Percentiles rank a stretch among this genome's conserved stretches.
Conservation (phyloP, 1,140 invertebrate species). For the Formica exsecta region DNA sequence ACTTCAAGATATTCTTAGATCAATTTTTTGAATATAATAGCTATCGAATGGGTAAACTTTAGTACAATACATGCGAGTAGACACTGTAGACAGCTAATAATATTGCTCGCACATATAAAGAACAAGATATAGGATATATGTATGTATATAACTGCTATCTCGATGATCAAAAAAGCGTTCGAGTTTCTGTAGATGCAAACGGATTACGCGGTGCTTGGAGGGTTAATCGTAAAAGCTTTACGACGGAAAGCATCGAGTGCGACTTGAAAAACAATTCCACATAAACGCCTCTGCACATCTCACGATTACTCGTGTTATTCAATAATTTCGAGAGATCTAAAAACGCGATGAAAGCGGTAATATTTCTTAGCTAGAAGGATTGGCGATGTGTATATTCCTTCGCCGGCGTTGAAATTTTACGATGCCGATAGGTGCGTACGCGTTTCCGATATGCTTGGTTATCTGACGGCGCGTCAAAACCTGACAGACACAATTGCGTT, state of each 20-base stretch:
- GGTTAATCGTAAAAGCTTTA: slow-evolving; percentile 35
- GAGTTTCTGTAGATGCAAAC: background rate
- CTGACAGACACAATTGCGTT: slow-evolving; percentile 42
- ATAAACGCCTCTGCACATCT: background rate
- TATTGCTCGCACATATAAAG: background rate
- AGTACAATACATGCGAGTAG: background rate
- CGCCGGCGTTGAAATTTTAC: slow-evolving; percentile 19
- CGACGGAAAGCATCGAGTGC: background rate
- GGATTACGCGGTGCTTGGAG: background rate
- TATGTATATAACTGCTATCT: background rate
- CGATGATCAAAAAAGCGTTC: background rate
- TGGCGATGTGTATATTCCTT: background rate
- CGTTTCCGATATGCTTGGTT: slow-evolving; percentile 27
- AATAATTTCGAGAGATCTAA: slow-evolving; percentile 33
- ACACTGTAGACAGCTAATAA: too few species aligned
- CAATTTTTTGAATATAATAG: background rate
- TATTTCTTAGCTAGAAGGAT: background rate
- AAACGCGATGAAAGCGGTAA: background rate
- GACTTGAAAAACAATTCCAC: background rate
- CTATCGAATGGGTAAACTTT: background rate
- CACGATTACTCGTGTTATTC: background rate
- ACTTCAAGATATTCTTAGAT: background rate
- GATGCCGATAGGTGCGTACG: slow-evolving; percentile 16
- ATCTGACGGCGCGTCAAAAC: slow-evolving; percentile 42
- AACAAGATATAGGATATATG: background rate